phyloP scores from a whole-genome alignment of 2,113 vertebrate species.

The Eretmodus cyanostictus region DNA sequence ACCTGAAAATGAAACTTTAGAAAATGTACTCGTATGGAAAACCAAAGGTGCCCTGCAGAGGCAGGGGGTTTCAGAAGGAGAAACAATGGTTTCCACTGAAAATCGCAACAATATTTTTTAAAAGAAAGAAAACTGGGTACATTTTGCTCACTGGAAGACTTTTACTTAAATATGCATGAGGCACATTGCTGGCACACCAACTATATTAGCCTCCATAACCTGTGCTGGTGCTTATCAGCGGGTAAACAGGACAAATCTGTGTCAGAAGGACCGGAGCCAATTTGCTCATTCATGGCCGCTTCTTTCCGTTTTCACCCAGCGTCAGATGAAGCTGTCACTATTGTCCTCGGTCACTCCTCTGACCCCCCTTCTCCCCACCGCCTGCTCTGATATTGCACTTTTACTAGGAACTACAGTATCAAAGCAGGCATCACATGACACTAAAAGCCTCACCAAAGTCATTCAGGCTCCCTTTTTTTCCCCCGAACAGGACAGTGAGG shows the following conservation, averaged over 20 bases:
- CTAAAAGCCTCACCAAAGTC: background rate
- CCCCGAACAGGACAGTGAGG: rapidly evolving
- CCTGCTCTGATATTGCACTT: background rate
- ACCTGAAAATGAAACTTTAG: background rate
- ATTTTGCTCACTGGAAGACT: background rate
- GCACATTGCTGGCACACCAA: background rate
- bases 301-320: conserved; percentile 14
- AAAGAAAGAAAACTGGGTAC: background rate
- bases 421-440: background rate
- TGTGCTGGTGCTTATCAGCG: background rate
- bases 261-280: background rate
- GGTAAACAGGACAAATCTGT: background rate
- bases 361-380: background rate
- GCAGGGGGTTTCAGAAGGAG: background rate
- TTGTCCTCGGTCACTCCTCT: conserved; percentile 1
- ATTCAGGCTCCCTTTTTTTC: background rate
- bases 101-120: background rate
- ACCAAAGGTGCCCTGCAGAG: background rate
- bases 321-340: conserved; percentile 33
- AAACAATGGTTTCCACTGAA: background rate
- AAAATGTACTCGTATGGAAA: background rate
- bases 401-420: background rate
- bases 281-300: background rate
- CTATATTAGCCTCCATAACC: background rate
- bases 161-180: background rate